These are phyloP conservation scores for Xylota segnis DNA, from an alignment of 2,888 invertebrate genomes.

Conservation along the genomic window DNA sequence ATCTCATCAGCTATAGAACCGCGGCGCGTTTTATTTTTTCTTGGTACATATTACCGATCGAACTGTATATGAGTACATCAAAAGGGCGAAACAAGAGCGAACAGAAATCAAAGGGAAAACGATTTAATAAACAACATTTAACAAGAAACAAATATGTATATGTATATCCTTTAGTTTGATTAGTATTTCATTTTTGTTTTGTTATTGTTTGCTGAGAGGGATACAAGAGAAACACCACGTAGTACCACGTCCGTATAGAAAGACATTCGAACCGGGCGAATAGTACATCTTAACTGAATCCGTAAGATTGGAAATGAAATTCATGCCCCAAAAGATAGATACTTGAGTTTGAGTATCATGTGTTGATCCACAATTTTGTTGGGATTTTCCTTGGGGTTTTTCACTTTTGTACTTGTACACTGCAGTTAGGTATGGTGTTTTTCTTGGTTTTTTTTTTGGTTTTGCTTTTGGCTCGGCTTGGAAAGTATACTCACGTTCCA, in stretches of 20 bases:
- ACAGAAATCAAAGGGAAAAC: neutral
- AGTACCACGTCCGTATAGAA: slow-evolving; percentile 78
- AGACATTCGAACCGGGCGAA: slow-evolving; percentile 83
- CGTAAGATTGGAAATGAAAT: slow-evolving; percentile 74
- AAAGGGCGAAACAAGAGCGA: neutral
- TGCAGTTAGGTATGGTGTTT: slow-evolving; percentile 38
- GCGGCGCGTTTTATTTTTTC: no score
- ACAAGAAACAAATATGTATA: slow-evolving; percentile 13
- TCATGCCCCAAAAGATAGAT: slow-evolving; percentile 74
- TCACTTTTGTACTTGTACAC: slow-evolving; percentile 31
- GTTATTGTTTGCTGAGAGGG: slow-evolving; percentile 36
- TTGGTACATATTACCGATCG: slow-evolving; percentile 28
- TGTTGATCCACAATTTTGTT: slow-evolving; percentile 73
- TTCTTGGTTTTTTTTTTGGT: neutral
- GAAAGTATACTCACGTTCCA: slow-evolving; percentile 66
- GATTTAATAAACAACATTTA: slow-evolving; percentile 38
- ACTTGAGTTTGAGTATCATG: slow-evolving; percentile 75
- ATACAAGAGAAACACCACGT: slow-evolving; percentile 34
- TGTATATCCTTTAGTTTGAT: neutral
- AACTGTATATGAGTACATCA: slow-evolving; percentile 20
- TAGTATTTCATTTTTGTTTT: slow-evolving; percentile 25
- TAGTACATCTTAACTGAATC: slow-evolving; percentile 83
- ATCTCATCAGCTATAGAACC: slow-evolving; percentile 3
- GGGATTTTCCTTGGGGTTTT: slow-evolving; percentile 60
- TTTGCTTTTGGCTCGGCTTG: neutral